Base-by-base conservation (phyloP, 2,888 invertebrate species). In the Doris montereyensis region DNA sequence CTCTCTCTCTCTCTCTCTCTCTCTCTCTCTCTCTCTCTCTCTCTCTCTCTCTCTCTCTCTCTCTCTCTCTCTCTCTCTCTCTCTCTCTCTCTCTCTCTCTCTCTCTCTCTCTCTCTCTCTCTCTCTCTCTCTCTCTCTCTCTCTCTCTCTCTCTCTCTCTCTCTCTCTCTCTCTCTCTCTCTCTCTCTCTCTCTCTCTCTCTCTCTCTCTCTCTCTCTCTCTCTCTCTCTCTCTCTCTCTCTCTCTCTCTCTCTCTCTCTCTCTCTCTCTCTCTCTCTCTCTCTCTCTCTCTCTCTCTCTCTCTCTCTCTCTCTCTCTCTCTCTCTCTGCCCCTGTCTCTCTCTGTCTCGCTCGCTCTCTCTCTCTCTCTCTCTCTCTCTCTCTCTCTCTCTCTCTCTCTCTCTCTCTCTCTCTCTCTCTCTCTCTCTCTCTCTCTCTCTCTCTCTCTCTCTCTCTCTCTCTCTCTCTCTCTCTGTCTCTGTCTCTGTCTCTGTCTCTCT, bases 381-480 rank as follows among this genome's bases (percentile, higher is more conserved):
- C 34, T 71, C n/a, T 71, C 34, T 35, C n/a, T 71, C 34, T 35
- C n/a, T 71, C 34, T 35, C n/a, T 71, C 34, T 35, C n/a, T 71
- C 34, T 24, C 17, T 62, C 5, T 13, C 24, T 13, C 5, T 5
- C 8, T 21, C 62, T 62, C n/a, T 24, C 62, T 21, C 4, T 70
- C 70, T 70, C 13, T 70, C 34, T 70, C 35, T 70, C 70, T 70
- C 35, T 70, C 32, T 70, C 35, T 70, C 70, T 70, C 70, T 70
- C 28, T 67, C 67, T 67, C 28, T 67, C 32, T 70, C 70, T 35
- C n/a, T 28, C 68, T 68, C n/a, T n/a, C 10, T 13, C 28, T 68
- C 28, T 60, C 32, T 26, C 8, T 58, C 13, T 30, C 13, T 0
- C 0, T 1, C 26, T 68, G 24, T n/a, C 30, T n/a, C 68, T 28